phyloP scores from a whole-genome alignment of 2,113 vertebrate species.

The Chaetodon trifascialis region DNA sequence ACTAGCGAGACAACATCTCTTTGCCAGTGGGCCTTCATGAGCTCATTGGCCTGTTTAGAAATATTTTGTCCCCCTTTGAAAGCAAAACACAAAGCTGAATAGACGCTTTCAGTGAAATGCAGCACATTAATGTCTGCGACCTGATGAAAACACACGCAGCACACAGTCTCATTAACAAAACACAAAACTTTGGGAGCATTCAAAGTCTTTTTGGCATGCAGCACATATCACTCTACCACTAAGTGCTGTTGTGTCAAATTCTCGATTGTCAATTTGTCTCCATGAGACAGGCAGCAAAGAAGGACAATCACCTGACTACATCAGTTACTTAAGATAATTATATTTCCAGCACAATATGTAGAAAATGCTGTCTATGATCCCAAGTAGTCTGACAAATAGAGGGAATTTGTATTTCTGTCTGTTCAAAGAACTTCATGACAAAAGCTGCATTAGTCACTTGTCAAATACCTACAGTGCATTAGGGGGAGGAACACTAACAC shows the following conservation, averaged over 20 bases:
- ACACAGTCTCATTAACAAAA: not conserved
- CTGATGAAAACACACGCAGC: not conserved
- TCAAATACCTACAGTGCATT: slow-evolving; percentile 22
- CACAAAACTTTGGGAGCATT: not conserved
- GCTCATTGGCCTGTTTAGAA: slow-evolving; percentile 19
- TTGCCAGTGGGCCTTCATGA: slow-evolving; percentile 19
- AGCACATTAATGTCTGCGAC: not conserved
- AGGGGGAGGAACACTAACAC: slow-evolving; percentile 17
- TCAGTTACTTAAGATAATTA: slow-evolving; percentile 19
- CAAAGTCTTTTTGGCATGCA: not conserved
- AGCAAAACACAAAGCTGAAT: slow-evolving; percentile 5
- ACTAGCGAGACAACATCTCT: slow-evolving; percentile 42
- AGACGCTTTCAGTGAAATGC: slow-evolving; percentile 11
- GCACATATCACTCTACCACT: not conserved
- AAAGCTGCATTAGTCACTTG: slow-evolving; percentile 36
- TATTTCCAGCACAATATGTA: slow-evolving; percentile 7
- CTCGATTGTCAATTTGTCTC: not conserved
- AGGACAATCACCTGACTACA: not conserved
- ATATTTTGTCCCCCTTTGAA: not conserved
- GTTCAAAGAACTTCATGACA: slow-evolving; percentile 20
- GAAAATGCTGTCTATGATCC: slow-evolving; percentile 5
- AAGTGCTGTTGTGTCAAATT: not conserved
- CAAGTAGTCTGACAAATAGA: slow-evolving; percentile 11
- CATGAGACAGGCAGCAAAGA: not conserved
- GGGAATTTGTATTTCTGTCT: not conserved